Conservation (phyloP, 2,888 invertebrate genomes). For the Drosophila acutilabella region DNA sequence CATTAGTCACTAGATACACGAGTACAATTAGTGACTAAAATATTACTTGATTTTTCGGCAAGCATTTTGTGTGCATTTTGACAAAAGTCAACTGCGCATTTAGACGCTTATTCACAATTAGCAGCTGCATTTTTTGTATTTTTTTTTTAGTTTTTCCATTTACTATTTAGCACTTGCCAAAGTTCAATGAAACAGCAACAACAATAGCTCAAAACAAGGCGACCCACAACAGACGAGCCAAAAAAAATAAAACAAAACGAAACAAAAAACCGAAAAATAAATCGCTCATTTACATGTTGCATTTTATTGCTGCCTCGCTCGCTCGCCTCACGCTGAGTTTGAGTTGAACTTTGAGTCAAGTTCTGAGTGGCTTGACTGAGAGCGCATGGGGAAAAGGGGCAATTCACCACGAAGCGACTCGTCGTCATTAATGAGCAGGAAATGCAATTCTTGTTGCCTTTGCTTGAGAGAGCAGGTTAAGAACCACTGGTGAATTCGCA, state of each 20-base stretch:
- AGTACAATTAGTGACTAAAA: not conserved
- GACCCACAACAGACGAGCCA: slow-evolving; percentile 40
- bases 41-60: not conserved
- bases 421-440: slow-evolving; percentile 71
- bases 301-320: slow-evolving; percentile 11
- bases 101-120: slow-evolving; percentile 33
- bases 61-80: slow-evolving; percentile 3
- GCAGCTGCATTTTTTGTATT: slow-evolving; percentile 27
- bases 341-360: slow-evolving; percentile 43
- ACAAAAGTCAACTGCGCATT: slow-evolving; percentile 57
- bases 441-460: slow-evolving; percentile 66
- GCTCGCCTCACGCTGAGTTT: not conserved
- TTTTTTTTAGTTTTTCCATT: slow-evolving; percentile 31
- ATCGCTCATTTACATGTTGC: slow-evolving; percentile 72
- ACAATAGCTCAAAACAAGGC: slow-evolving; percentile 20
- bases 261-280: slow-evolving; percentile 12
- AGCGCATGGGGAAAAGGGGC: slow-evolving; percentile 44
- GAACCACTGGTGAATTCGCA: slow-evolving; percentile 54
- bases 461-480: slow-evolving; percentile 43
- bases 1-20: slow-evolving; percentile 35
- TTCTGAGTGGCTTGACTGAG: slow-evolving; percentile 43
- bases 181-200: slow-evolving; percentile 36
- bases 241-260: slow-evolving; percentile 7
- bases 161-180: slow-evolving; percentile 41
- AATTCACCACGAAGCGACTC: slow-evolving; percentile 63